phyloP scores from a whole-genome alignment of 2,888 invertebrate species.

The Ectobius pallidus region DNA sequence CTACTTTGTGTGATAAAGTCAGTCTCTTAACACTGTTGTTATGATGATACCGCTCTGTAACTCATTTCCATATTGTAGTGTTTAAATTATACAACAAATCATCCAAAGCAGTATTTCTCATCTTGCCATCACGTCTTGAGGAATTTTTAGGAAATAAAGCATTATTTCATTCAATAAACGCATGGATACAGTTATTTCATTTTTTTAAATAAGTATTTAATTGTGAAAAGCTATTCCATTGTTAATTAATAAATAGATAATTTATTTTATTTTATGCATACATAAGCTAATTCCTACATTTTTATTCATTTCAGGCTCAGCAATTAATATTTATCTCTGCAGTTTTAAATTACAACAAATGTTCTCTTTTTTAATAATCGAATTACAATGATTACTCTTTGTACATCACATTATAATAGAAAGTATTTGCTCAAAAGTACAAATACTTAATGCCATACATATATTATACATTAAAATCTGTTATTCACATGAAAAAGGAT shows the following conservation, averaged over 20 bases:
- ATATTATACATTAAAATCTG: conserved; percentile 27
- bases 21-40: not conserved
- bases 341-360: conserved; percentile 11
- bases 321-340: conserved; percentile 19
- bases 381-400: conserved; percentile 11
- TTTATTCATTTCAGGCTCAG: conserved; percentile 6
- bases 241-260: too few relatives aligned
- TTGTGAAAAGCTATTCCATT: not conserved
- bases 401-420: conserved; percentile 35
- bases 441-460: conserved; percentile 39
- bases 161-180: conserved; percentile 15
- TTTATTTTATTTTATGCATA: conserved; percentile 1
- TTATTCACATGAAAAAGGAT: conserved; percentile 9
- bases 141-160: conserved; percentile 24
- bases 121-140: conserved; percentile 38
- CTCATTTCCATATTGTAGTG: conserved; percentile 8
- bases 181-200: conserved; percentile 18
- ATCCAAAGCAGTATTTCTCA: conserved; percentile 37
- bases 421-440: conserved; percentile 44
- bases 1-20: too few relatives aligned
- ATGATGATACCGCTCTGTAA: not conserved
- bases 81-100: not conserved
- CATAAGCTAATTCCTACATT: not conserved
- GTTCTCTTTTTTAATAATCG: conserved; percentile 1
- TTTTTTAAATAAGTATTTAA: not conserved